Percentiles rank a stretch among this genome's conserved stretches.
phyloP scores from a whole-genome alignment of 2,797 vertebrate species.

The Alca torda region DNA sequence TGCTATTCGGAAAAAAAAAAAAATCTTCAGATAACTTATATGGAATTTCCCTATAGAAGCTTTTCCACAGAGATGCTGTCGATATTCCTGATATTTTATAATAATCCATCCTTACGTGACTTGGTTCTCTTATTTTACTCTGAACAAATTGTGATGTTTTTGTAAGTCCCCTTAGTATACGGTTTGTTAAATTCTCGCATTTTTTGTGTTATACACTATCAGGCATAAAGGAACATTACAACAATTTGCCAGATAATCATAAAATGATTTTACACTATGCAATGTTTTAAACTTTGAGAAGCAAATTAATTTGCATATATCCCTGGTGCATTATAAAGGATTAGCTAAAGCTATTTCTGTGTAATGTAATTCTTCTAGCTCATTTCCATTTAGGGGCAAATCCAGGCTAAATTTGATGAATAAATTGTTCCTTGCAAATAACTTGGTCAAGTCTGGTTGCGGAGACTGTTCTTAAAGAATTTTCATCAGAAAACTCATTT shows the following conservation, averaged over 20 bases:
- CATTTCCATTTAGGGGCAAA: conserved; percentile 16
- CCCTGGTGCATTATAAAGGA: conserved; percentile 60
- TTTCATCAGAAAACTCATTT: neutral
- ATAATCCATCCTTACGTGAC: neutral
- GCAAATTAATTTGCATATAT: conserved; percentile 67
- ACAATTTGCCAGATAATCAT: conserved; percentile 50
- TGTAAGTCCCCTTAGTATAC: neutral
- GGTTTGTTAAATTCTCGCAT: neutral
- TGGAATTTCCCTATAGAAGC: neutral
- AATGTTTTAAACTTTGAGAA: conserved; percentile 37
- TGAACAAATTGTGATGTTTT: neutral
- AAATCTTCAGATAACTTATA: neutral
- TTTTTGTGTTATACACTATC: conserved; percentile 1
- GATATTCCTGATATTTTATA: neutral
- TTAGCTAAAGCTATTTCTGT: conserved; percentile 57
- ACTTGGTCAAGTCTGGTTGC: neutral
- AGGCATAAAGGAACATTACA: conserved; percentile 45
- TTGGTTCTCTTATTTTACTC: neutral
- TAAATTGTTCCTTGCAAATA: conserved; percentile 17
- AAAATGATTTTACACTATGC: conserved; percentile 32
- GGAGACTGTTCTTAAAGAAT: neutral
- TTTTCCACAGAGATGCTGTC: neutral
- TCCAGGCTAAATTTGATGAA: conserved; percentile 16
- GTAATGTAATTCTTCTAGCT: conserved; percentile 49
- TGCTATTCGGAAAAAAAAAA: neutral